A percentile compares a stretch with the other conserved stretches of the same genome.
These are phyloP conservation scores for Cheilosia vulpina DNA, from an alignment of 2,888 invertebrate genomes.

Conservation along the genomic window DNA sequence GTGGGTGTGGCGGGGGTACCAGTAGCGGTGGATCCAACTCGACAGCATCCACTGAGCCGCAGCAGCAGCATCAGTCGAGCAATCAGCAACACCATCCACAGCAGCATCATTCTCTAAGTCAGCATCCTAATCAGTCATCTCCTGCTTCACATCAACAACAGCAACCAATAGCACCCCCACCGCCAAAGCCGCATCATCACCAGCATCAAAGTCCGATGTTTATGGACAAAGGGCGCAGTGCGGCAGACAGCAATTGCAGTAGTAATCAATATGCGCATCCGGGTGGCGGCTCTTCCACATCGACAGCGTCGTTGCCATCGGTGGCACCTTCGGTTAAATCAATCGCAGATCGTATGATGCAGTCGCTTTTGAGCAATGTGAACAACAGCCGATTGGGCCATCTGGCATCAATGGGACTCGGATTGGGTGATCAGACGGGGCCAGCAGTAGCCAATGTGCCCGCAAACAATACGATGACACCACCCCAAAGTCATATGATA, in stretches of 20 bases:
- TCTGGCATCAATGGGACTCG: conserved; percentile 79
- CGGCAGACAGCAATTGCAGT: conserved; percentile 45
- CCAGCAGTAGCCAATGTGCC: conserved; percentile 15
- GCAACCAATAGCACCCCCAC: conserved; percentile 56
- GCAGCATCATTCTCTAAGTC: conserved; percentile 72
- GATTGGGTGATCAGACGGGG: conserved; percentile 48
- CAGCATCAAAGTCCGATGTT: conserved; percentile 62
- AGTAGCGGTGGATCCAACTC: conserved; percentile 61
- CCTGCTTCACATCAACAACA: conserved; percentile 70
- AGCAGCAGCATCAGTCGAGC: conserved; percentile 68
- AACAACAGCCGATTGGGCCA: conserved; percentile 81
- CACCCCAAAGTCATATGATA: conserved; percentile 52
- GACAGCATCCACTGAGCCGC: conserved; percentile 57
- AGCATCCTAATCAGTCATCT: conserved; percentile 64
- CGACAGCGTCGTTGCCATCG: conserved; percentile 64
- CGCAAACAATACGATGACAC: conserved; percentile 32
- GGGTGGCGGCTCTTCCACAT: conserved; percentile 10
- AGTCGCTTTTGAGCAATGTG: conserved; percentile 76
- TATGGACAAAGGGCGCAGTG: conserved; percentile 52
- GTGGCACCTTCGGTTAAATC: conserved; percentile 77
- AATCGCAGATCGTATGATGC: conserved; percentile 77
- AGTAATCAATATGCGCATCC: conserved; percentile 35
- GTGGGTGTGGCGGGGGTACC: conserved; percentile 48
- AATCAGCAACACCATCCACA: conserved; percentile 49
- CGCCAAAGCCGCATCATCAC: conserved; percentile 58